Evolutionary conservation across 2,888 invertebrate species (phyloP), one percentile per base, ranked within the genome.

Genomic region (Alviniconcha strummeri): DNA sequence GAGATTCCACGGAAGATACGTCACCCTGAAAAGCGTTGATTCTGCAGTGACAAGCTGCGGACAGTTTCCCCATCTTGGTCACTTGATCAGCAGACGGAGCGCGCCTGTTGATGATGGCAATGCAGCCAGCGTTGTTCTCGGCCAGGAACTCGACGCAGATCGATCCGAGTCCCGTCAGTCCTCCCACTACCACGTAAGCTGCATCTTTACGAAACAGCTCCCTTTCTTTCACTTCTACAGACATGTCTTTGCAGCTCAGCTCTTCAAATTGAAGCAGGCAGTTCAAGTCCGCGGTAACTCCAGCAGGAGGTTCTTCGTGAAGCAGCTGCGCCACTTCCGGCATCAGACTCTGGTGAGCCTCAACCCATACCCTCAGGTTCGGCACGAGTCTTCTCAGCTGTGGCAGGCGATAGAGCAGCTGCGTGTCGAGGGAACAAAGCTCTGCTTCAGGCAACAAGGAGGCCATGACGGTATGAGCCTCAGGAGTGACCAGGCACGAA

Each of bases 141-240:
- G 88, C 88, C 52, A 90, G 83, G n/a, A 86, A 83, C 15, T 86
- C 79, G 6, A 90, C 85, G 56, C 89, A 85, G 52, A 88, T 87
- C 90, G 90, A 90, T 2, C 91, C 91, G 0, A 91, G 85, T 8
- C 91, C 91, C 11, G 89, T 90, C 15, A 89, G 85, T 7, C 91
- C 90, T 19, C 91, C 91, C 17, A 90, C 88, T 15, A 90, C 86
- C 13, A 91, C 74, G 76, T 91, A 91, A 9, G 85, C 83, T 52
- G 86, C 85, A 56, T 88, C 78, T 74, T 83, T 82, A 15, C 87
- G 78, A 55, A 90, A 87, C 0, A 89, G 64, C n/a, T 78, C 75
- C 54, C 72, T 36, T 11, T 13, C 82, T 17, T 54, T 67, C 36
- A 36, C 36, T 36, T 36, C 36, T 36, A 36, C 81, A 36, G n/a